Percentiles rank a stretch among this genome's conserved stretches.
phyloP scores from a whole-genome alignment of 2,113 vertebrate genomes.

The Perca fluviatilis region DNA sequence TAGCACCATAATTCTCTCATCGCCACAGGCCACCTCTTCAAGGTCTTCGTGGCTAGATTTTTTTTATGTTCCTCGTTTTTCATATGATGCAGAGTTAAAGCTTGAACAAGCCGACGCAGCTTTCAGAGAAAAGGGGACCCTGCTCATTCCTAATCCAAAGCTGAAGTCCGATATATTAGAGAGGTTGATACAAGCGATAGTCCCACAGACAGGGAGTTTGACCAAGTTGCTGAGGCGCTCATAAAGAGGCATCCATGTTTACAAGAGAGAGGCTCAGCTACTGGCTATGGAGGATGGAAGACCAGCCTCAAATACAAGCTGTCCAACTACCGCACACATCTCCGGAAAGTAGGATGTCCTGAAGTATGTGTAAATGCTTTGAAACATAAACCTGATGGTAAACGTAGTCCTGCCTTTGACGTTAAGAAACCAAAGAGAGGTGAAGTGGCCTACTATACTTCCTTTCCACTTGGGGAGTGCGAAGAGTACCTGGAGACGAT shows the following conservation, averaged over 20 bases:
- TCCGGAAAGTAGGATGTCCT: conserved; percentile 35
- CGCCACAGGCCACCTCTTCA: not conserved
- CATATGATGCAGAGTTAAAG: conserved; percentile 12
- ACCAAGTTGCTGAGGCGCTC: conserved; percentile 32
- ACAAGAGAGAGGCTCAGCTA: conserved; percentile 11
- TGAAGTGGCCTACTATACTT: conserved; percentile 30
- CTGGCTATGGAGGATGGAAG: conserved; percentile 14
- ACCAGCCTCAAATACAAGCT: conserved; percentile 40
- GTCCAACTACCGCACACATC: conserved; percentile 35
- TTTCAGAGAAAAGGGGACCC: not conserved
- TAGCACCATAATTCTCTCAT: too few relatives aligned
- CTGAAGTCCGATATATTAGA: not conserved
- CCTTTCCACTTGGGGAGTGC: conserved; percentile 20
- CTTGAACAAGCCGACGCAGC: not conserved
- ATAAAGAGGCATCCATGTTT: conserved; percentile 38
- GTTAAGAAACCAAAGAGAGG: conserved; percentile 42
- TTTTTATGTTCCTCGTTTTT: conserved; percentile 21
- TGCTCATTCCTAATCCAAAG: conserved; percentile 12
- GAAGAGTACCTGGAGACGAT: not conserved
- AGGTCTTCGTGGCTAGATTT: conserved; percentile 36
- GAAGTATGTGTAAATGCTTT: conserved; percentile 43
- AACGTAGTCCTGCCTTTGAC: conserved; percentile 20
- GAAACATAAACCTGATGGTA: conserved; percentile 17
- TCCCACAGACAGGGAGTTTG: not conserved
- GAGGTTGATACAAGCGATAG: conserved; percentile 22